Conservation (phyloP, 2,888 invertebrate species). For the Drosophila kambysellisi region DNA sequence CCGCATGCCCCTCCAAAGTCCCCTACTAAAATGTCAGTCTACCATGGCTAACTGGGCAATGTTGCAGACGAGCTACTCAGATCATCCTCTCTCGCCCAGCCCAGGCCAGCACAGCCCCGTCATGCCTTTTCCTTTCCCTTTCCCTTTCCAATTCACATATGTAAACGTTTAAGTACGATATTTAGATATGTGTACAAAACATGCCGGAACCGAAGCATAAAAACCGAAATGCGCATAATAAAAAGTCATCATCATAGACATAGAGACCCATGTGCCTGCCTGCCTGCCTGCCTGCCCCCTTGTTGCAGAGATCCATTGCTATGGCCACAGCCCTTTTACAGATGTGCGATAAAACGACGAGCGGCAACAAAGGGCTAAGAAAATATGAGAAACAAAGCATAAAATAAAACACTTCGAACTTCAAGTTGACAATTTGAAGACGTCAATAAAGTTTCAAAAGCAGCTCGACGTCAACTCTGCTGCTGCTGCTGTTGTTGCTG, state of each 20-base stretch:
- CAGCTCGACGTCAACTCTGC: constrained; percentile 50
- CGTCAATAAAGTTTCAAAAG: constrained; percentile 74
- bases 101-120: background rate
- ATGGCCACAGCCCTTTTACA: constrained; percentile 71
- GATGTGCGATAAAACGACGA: constrained; percentile 72
- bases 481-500: constrained; percentile 2
- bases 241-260: constrained; percentile 74
- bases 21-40: constrained; percentile 12
- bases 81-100: constrained; percentile 26
- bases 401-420: constrained; percentile 77
- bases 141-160: constrained; percentile 47
- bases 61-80: constrained; percentile 24
- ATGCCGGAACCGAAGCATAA: constrained; percentile 76
- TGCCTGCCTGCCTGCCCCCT: constrained; percentile 5
- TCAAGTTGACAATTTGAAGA: constrained; percentile 77
- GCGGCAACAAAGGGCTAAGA: constrained; percentile 60
- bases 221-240: constrained; percentile 77
- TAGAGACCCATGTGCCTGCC: constrained; percentile 16
- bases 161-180: constrained; percentile 77
- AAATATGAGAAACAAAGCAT: constrained; percentile 79
- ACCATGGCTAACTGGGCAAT: constrained; percentile 27
- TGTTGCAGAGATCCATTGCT: constrained; percentile 11
- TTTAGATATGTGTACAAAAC: constrained; percentile 77
- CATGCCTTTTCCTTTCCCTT: background rate
- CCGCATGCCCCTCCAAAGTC: constrained; percentile 1